Evolutionary conservation across 2,888 invertebrate genomes (phyloP), one percentile per base, ranked within the genome.

Genomic region (Agrotis ipsilon): DNA sequence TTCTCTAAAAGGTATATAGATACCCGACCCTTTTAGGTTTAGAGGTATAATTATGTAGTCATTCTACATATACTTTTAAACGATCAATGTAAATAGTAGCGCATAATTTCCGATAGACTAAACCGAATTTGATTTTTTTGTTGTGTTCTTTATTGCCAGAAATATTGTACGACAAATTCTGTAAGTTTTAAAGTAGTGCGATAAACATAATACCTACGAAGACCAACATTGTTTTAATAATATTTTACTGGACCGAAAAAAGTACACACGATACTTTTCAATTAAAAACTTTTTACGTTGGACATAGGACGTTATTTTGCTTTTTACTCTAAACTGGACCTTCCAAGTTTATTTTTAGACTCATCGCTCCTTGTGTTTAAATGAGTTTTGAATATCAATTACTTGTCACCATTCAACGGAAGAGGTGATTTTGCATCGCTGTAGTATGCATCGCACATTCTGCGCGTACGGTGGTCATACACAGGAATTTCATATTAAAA

Each of bases 341-440:
- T 2, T 14, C 14, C 13, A 27, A 64, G 43, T 52, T 21, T 9
- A 21, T 43, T 68, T 51, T 68, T 45, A 62, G 21, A 21, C 21
- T 7, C 9, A 48, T n/a, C 58, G 21, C 43, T 46, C 18, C 5
- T 39, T 21, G 54, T 49, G 14, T 61, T 19, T 43, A 48, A 61
- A 75, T 39, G 60, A 43, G 57, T n/a, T 46, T n/a, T 57, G 68
- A 59, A 68, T 74, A 62, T 48, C 51, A 61, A 61, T 73, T 51
- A 51, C 54, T 59, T 61, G 68, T 62, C 58, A 52, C 27, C 21
- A 49, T 62, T 54, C 24, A 54, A 21, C 45, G 59, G 59, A 63
- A 74, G 62, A 64, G 21, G 55, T 14, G 43, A 5, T 49, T 48
- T 21, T 27, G 55, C 74, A 32, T 49, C 16, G 32, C n/a, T 32